Conservation (phyloP, 2,888 invertebrate species). For the Hypsopygia costalis region DNA sequence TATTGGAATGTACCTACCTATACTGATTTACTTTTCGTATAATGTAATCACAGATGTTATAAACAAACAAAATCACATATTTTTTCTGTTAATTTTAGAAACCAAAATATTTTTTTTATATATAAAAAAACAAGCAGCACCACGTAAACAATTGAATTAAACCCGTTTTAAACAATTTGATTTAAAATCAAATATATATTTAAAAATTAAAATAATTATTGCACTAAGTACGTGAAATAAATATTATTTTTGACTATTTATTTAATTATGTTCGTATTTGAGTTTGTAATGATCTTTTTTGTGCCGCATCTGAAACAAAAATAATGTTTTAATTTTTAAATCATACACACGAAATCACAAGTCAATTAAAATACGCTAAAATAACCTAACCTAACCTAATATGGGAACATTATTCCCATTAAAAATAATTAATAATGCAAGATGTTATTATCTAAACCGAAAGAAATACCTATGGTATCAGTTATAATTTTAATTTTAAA, state of each 20-base stretch:
- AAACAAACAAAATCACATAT: neutral
- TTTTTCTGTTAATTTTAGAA: neutral
- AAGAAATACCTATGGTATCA: too few species aligned
- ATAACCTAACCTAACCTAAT: too few species aligned
- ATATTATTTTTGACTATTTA: constrained; percentile 31
- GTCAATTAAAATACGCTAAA: too few species aligned
- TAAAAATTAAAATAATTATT: constrained; percentile 38
- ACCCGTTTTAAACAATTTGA: constrained; percentile 29
- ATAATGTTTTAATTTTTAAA: neutral
- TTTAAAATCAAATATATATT: constrained; percentile 29
- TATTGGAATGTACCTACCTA: neutral
- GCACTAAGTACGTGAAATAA: constrained; percentile 48
- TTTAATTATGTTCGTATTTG: constrained; percentile 14
- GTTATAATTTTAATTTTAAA: too few species aligned
- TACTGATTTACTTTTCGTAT: constrained; percentile 1
- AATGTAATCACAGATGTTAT: constrained; percentile 17
- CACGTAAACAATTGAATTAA: constrained; percentile 33
- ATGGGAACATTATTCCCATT: too few species aligned
- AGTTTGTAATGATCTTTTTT: constrained; percentile 23
- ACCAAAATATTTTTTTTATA: too few species aligned
- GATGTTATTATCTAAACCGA: too few species aligned
- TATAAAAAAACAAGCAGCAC: constrained; percentile 23
- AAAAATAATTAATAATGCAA: too few species aligned
- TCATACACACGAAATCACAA: too few species aligned
- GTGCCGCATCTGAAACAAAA: constrained; percentile 49